phyloP scores from a whole-genome alignment of 1,140 invertebrate genomes.

The Philopotamus ludificatus region DNA sequence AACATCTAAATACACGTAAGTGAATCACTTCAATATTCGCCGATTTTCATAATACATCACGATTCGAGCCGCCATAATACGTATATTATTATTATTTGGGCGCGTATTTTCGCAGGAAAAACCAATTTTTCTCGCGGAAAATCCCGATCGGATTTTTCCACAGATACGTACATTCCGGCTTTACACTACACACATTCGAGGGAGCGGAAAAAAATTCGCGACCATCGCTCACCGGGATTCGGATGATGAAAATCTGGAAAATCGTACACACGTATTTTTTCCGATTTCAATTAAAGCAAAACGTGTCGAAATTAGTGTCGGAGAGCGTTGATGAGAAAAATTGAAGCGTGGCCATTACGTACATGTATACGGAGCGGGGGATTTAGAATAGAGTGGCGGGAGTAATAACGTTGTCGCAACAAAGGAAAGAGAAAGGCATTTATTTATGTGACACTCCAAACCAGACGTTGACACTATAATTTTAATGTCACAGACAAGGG shows the following conservation, averaged over 20 bases:
- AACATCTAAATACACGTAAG: too few relatives aligned
- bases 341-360: slow-evolving; percentile 29
- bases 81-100: too few relatives aligned
- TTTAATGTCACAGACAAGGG: slow-evolving; percentile 31
- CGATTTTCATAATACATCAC: too few relatives aligned
- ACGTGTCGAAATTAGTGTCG: slow-evolving; percentile 22
- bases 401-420: slow-evolving; percentile 23
- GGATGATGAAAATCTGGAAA: background rate
- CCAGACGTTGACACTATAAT: slow-evolving; percentile 38
- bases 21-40: too few relatives aligned
- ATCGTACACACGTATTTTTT: slow-evolving; percentile 6
- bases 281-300: slow-evolving; percentile 21
- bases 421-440: slow-evolving; percentile 29
- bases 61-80: too few relatives aligned
- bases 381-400: background rate
- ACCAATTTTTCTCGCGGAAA: too few relatives aligned
- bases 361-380: slow-evolving; percentile 14
- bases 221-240: too few relatives aligned
- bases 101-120: too few relatives aligned
- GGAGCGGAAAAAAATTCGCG: too few relatives aligned
- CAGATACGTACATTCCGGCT: too few relatives aligned
- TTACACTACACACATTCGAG: background rate
- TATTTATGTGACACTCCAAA: slow-evolving; percentile 38
- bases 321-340: slow-evolving; percentile 28
- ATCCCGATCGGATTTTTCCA: too few relatives aligned